These are phyloP conservation scores for Xanthorhoe spadicearia DNA, from an alignment of 2,888 invertebrate genomes.

Conservation along the genomic window DNA sequence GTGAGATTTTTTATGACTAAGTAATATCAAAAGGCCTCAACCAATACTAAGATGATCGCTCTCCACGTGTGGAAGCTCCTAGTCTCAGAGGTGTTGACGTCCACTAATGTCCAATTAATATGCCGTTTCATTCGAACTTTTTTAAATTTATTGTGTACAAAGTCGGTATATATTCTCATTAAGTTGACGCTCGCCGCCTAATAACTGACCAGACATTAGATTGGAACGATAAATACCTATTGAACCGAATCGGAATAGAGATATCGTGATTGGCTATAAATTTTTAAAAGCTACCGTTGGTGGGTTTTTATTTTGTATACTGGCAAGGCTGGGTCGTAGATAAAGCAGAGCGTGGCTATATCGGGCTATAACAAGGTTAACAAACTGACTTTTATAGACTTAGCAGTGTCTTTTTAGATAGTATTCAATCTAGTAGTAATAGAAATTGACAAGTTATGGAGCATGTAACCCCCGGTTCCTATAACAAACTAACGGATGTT, in stretches of 20 bases:
- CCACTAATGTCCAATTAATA: slow-evolving; percentile 82
- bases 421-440: no score
- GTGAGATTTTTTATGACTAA: not conserved
- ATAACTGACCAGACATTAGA: slow-evolving; percentile 78
- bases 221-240: slow-evolving; percentile 74
- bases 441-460: no score
- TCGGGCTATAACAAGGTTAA: no score
- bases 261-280: slow-evolving; percentile 49
- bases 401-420: not conserved
- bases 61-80: slow-evolving; percentile 6
- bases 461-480: no score
- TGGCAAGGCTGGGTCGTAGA: slow-evolving; percentile 7
- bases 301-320: slow-evolving; percentile 10
- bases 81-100: slow-evolving; percentile 66
- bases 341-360: not conserved
- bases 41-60: no score
- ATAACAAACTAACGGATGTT: no score
- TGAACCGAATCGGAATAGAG: slow-evolving; percentile 47
- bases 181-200: slow-evolving; percentile 77
- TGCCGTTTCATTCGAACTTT: slow-evolving; percentile 75
- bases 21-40: not conserved
- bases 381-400: not conserved
- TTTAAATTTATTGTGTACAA: slow-evolving; percentile 77
- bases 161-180: slow-evolving; percentile 80
- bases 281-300: slow-evolving; percentile 34